phyloP scores from a whole-genome alignment of 2,888 invertebrate species.

The Charanyca ferruginea region DNA sequence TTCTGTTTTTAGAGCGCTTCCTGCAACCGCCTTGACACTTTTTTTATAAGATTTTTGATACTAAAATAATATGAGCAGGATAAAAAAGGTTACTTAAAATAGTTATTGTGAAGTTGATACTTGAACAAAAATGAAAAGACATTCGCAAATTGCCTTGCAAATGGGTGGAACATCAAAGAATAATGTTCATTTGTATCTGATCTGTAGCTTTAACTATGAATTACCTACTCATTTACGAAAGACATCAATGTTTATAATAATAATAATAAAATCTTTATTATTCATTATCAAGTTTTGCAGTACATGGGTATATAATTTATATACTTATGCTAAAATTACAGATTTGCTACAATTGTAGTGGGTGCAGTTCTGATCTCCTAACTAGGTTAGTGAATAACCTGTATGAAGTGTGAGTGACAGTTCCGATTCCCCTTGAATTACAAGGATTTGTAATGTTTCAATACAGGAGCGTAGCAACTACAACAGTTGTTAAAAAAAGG shows the following conservation, averaged over 20 bases:
- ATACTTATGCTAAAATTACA: no score
- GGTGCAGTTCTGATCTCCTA: no score
- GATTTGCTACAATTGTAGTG: no score
- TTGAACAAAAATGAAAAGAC: constrained; percentile 5
- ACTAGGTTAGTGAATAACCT: no score
- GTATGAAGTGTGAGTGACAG: no score
- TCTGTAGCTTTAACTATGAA: constrained; percentile 4
- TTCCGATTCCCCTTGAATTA: no score
- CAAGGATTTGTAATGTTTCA: no score
- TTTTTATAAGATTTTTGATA: constrained; percentile 37
- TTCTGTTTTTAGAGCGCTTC: constrained; percentile 72
- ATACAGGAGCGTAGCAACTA: neutral
- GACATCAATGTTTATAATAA: neutral
- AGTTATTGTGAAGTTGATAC: neutral
- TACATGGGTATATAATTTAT: no score
- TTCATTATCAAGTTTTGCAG: no score
- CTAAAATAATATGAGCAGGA: constrained; percentile 8
- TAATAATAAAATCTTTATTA: no score
- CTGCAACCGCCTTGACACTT: constrained; percentile 38
- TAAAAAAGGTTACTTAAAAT: constrained; percentile 1
- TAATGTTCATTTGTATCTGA: constrained; percentile 20
- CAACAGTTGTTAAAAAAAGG: no score
- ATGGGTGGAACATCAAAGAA: constrained; percentile 16
- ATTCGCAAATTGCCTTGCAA: constrained; percentile 14
- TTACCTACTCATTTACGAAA: constrained; percentile 2